Percentiles rank a stretch among this genome's conserved stretches.
Evolutionary conservation across 2,113 vertebrate species (phyloP).

Genomic region (Ictalurus furcatus): DNA sequence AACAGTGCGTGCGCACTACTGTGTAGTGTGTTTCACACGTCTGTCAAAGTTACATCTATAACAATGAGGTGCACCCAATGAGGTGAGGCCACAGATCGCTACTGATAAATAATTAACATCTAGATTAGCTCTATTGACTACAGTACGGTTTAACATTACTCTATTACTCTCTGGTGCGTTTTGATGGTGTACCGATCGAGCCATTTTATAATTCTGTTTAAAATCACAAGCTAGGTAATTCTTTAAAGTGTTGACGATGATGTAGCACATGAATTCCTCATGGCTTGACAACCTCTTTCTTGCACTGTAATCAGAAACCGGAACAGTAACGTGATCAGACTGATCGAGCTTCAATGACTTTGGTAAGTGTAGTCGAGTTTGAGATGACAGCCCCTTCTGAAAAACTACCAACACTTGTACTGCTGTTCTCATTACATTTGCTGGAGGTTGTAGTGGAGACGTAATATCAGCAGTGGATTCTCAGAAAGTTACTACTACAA

Average conservation of each 20-base stretch:
- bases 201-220: background rate
- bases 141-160: background rate
- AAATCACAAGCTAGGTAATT: conserved; percentile 12
- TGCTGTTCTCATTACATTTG: background rate
- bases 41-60: background rate
- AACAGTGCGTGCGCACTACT: background rate
- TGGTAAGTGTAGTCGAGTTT: background rate
- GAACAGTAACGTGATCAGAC: background rate
- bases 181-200: background rate
- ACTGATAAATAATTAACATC: background rate
- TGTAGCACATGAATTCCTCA: conserved; percentile 31
- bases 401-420: background rate
- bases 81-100: background rate
- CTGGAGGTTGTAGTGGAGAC: background rate
- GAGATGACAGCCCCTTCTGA: background rate
- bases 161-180: background rate
- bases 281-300: conserved; percentile 16
- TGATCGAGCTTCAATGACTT: background rate
- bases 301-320: conserved; percentile 29
- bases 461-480: background rate
- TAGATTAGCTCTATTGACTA: background rate
- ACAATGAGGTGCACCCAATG: background rate
- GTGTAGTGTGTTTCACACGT: background rate
- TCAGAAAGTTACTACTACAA: background rate
- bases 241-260: conserved; percentile 29